Percentiles rank a stretch among this genome's conserved stretches.
Conservation (phyloP, 2,888 invertebrate species). For the Hedychridium roseum region DNA sequence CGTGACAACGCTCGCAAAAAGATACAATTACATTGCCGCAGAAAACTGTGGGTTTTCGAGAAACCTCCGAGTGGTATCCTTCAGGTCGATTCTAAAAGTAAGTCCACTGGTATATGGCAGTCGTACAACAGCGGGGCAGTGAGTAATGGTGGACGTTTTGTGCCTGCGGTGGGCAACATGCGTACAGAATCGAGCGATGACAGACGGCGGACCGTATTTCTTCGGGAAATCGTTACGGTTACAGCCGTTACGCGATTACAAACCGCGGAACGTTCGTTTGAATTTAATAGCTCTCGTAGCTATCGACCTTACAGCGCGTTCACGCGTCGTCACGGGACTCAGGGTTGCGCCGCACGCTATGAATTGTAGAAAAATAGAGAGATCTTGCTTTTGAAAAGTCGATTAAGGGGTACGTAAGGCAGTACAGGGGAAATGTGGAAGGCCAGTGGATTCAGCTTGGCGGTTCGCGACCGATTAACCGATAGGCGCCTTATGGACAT, state of each 20-base stretch:
- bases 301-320: conserved; percentile 35
- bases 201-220: conserved; percentile 29
- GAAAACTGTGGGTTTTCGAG: no score
- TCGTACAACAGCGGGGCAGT: no score
- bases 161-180: no score
- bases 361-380: no score
- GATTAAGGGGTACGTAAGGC: conserved; percentile 1
- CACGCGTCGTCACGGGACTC: conserved; percentile 35
- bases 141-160: no score
- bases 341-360: conserved; percentile 35
- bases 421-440: background rate
- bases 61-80: no score
- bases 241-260: conserved; percentile 36
- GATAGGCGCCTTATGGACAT: conserved; percentile 57
- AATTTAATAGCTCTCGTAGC: conserved; percentile 46
- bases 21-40: no score
- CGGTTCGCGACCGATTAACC: conserved; percentile 55
- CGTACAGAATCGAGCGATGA: conserved; percentile 18
- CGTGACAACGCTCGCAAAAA: no score
- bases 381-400: no score
- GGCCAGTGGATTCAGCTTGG: conserved; percentile 30
- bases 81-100: no score
- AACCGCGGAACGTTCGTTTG: conserved; percentile 49
- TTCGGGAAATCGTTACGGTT: conserved; percentile 36
- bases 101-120: background rate